Percentiles rank a stretch among this genome's conserved stretches.
phyloP scores from a whole-genome alignment of 30 jellyfish, hydroid and myxozoan genomes.

The Cassiopea andromeda region DNA sequence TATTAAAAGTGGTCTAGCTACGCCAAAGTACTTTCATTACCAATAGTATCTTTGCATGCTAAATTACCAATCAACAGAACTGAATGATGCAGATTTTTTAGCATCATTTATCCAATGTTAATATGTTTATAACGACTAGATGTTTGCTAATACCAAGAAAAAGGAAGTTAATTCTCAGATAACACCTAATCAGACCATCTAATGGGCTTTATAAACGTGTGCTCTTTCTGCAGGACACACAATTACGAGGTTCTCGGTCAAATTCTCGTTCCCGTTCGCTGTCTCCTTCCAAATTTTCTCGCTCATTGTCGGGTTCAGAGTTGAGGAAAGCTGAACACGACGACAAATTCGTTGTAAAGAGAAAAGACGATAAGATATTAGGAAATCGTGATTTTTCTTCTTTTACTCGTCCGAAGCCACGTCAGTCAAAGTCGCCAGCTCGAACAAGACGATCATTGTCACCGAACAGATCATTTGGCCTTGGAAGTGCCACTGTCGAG shows the following conservation, averaged over 20 bases:
- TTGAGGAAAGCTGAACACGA: constrained; percentile 37
- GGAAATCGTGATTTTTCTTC: constrained; percentile 96
- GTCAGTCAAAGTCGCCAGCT: constrained; percentile 96
- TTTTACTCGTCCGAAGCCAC: constrained; percentile 98
- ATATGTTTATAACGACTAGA: no score
- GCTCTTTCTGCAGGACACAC: constrained; percentile 55
- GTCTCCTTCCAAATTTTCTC: constrained; percentile 70
- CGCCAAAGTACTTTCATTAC: no score
- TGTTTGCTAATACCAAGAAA: not conserved
- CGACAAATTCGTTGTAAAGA: constrained; percentile 72
- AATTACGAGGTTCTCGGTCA: constrained; percentile 44
- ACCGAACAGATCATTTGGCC: constrained; percentile 72
- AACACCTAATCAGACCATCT: not conserved
- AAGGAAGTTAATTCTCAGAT: not conserved
- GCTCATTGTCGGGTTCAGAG: constrained; percentile 54
- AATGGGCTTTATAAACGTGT: not conserved
- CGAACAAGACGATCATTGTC: constrained; percentile 78
- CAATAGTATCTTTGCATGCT: no score
- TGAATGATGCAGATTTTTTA: no score
- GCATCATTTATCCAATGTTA: no score
- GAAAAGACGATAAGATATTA: constrained; percentile 74
- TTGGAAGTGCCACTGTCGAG: constrained; percentile 85
- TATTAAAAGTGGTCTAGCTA: no score
- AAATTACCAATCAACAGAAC: no score
- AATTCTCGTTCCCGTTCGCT: constrained; percentile 76